Evolutionary conservation across 2,888 invertebrate genomes (phyloP).

Genomic region (Chironomus riparius): DNA sequence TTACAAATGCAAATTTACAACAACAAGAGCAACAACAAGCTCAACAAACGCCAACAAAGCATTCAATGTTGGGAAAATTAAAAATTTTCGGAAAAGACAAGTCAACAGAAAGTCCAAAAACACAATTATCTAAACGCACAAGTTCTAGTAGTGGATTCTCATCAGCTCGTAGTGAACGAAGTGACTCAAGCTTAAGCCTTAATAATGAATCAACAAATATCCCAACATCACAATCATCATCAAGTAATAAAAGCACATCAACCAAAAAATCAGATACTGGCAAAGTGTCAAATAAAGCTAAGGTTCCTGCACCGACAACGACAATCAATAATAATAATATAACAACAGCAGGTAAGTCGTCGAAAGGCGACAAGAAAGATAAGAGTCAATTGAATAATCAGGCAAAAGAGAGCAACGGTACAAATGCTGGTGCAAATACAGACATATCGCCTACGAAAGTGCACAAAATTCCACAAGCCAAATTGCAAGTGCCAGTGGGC

Average conservation of each 20-base stretch:
- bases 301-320: not conserved
- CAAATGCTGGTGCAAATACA: not conserved
- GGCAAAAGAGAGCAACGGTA: not conserved
- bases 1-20: slow-evolving; percentile 6
- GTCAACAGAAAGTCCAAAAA: slow-evolving; percentile 42
- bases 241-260: not conserved
- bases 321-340: slow-evolving; percentile 8
- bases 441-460: slow-evolving; percentile 18
- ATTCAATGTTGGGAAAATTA: slow-evolving; percentile 86
- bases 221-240: not conserved
- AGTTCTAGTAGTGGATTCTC: slow-evolving; percentile 88
- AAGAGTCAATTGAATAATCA: slow-evolving; percentile 38
- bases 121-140: slow-evolving; percentile 64
- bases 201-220: slow-evolving; percentile 45
- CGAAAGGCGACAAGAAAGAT: slow-evolving; percentile 37
- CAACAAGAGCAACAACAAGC: slow-evolving; percentile 1
- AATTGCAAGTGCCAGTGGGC: slow-evolving; percentile 22
- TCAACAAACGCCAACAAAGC: slow-evolving; percentile 45
- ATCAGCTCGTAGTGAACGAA: slow-evolving; percentile 73
- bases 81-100: slow-evolving; percentile 67
- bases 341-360: too few relatives aligned
- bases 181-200: slow-evolving; percentile 54
- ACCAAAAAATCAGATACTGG: not conserved
- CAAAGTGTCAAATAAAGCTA: not conserved
- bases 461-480: slow-evolving; percentile 25